These are phyloP conservation scores for Drosophila barbarae DNA, from an alignment of 2,888 invertebrate genomes.

Conservation along the genomic window DNA sequence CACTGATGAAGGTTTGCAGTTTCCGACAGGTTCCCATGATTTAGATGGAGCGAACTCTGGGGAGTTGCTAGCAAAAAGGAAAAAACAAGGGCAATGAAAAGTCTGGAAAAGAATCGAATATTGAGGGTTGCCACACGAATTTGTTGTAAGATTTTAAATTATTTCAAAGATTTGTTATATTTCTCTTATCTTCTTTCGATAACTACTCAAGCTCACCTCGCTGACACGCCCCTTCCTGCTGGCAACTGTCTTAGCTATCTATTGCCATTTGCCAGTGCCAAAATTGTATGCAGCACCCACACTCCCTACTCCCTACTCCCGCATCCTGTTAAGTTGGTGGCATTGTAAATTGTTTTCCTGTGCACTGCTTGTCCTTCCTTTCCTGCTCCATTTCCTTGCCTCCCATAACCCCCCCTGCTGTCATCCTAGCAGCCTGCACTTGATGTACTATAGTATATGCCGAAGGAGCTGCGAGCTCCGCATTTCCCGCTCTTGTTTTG, in stretches of 20 bases:
- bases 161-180: background rate
- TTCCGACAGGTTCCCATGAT: slow-evolving; percentile 57
- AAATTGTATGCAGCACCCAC: slow-evolving; percentile 49
- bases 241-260: slow-evolving; percentile 42
- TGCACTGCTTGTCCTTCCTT: slow-evolving; percentile 44
- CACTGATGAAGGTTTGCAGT: slow-evolving; percentile 55
- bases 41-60: slow-evolving; percentile 54
- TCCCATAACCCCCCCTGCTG: slow-evolving; percentile 2
- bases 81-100: slow-evolving; percentile 12
- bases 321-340: slow-evolving; percentile 54
- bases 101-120: slow-evolving; percentile 12
- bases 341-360: slow-evolving; percentile 71
- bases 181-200: background rate
- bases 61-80: slow-evolving; percentile 15
- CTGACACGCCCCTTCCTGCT: slow-evolving; percentile 15
- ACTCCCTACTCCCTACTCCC: slow-evolving; percentile 6
- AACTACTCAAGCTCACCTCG: slow-evolving; percentile 10
- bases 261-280: slow-evolving; percentile 57
- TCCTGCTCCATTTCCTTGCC: slow-evolving; percentile 36
- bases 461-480: slow-evolving; percentile 36
- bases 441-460: slow-evolving; percentile 47
- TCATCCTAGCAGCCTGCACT: slow-evolving; percentile 41
- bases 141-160: background rate
- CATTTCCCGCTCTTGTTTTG: slow-evolving; percentile 43
- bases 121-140: background rate